These are phyloP conservation scores for Lepus americanus DNA, from an alignment of 2,113 vertebrate species.

Conservation along the genomic window DNA sequence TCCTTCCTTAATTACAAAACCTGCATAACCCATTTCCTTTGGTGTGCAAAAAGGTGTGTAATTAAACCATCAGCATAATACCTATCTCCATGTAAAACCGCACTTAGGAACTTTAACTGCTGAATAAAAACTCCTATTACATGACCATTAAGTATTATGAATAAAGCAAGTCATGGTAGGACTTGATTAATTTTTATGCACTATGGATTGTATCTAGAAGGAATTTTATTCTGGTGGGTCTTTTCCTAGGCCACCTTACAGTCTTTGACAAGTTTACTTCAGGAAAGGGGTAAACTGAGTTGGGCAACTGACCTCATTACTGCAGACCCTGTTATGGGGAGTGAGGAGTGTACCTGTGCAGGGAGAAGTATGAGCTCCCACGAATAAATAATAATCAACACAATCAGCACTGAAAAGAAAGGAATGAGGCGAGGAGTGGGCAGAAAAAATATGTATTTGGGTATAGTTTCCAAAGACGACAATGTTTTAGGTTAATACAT, in stretches of 20 bases:
- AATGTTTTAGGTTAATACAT: neutral
- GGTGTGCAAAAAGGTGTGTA: constrained; percentile 93
- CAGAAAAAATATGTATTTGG: neutral
- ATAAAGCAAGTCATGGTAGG: constrained; percentile 91
- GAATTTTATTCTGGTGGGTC: constrained; percentile 81
- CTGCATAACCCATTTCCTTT: constrained; percentile 90
- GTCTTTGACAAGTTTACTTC: neutral
- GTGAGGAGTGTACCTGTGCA: neutral
- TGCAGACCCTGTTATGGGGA: too few species aligned
- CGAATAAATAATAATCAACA: neutral
- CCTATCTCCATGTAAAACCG: constrained; percentile 91
- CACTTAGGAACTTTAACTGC: constrained; percentile 93
- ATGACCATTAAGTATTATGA: constrained; percentile 94
- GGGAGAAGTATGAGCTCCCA: neutral
- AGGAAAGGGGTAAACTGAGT: neutral
- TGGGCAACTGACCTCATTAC: neutral
- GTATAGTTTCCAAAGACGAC: constrained; percentile 29
- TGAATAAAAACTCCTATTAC: constrained; percentile 94
- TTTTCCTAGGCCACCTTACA: constrained; percentile 25
- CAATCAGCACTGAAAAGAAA: neutral
- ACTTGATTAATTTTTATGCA: constrained; percentile 93
- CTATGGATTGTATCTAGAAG: constrained; percentile 86
- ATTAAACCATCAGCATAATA: constrained; percentile 92
- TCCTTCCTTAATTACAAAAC: constrained; percentile 90
- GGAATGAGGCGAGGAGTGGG: neutral